These are phyloP conservation scores for Epistrophe grossulariae DNA, from an alignment of 2,888 invertebrate species.

Conservation along the genomic window DNA sequence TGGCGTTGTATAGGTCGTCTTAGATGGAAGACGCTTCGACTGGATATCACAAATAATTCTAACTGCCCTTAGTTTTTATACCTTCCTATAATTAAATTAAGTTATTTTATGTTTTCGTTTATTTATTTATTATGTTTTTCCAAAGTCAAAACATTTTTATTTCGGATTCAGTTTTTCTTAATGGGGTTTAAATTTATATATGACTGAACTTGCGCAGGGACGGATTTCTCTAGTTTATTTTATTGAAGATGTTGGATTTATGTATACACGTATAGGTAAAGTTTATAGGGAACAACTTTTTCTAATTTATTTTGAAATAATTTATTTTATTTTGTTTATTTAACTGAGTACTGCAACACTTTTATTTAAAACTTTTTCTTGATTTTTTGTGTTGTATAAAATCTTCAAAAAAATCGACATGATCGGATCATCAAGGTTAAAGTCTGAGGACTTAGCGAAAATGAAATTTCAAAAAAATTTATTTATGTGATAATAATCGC, in stretches of 20 bases:
- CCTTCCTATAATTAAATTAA: slow-evolving; percentile 18
- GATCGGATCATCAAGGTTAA: no score
- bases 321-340: no score
- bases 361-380: no score
- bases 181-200: not conserved
- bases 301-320: no score
- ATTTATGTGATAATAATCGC: no score
- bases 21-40: not conserved
- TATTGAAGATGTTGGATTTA: not conserved
- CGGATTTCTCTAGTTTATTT: not conserved
- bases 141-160: slow-evolving; percentile 13
- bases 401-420: no score
- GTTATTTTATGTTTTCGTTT: not conserved
- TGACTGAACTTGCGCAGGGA: not conserved
- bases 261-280: no score
- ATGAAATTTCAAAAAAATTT: no score
- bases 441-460: no score
- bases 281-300: no score
- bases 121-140: slow-evolving; percentile 4
- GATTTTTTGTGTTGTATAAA: no score
- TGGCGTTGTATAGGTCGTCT: not conserved
- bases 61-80: not conserved
- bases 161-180: not conserved
- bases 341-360: no score
- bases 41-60: not conserved